These are phyloP conservation scores for Ephialtes manifestator DNA, from an alignment of 2,888 invertebrate genomes.

Conservation along the genomic window DNA sequence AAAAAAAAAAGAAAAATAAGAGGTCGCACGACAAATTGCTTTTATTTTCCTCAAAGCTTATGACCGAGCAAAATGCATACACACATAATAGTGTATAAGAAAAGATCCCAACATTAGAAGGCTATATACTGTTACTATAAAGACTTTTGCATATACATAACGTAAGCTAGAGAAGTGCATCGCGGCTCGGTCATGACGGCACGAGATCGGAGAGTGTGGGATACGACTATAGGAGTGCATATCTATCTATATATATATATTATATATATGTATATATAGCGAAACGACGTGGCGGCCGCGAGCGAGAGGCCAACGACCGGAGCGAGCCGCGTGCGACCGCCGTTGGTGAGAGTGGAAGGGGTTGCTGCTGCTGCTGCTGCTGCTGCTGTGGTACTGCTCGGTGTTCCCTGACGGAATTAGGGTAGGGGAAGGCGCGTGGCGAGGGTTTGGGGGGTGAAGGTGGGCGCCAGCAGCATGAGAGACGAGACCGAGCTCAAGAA, in stretches of 20 bases:
- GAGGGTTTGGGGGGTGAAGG: slow-evolving; percentile 63
- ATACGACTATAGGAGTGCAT: slow-evolving; percentile 68
- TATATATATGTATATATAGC: slow-evolving; percentile 50
- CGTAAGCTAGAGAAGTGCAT: slow-evolving; percentile 21
- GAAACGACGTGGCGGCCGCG: slow-evolving; percentile 65
- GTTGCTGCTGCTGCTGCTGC: slow-evolving; percentile 46
- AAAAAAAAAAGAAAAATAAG: too few relatives aligned
- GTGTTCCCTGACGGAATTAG: slow-evolving; percentile 30
- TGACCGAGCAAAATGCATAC: slow-evolving; percentile 51
- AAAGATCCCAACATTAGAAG: not conserved
- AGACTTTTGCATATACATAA: slow-evolving; percentile 13
- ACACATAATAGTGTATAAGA: slow-evolving; percentile 51
- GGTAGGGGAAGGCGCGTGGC: slow-evolving; percentile 74
- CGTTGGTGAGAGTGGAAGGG: slow-evolving; percentile 63
- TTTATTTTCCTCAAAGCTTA: slow-evolving; percentile 76
- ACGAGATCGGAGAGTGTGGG: slow-evolving; percentile 76
- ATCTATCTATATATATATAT: slow-evolving; percentile 23
- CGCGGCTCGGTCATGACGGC: slow-evolving; percentile 73
- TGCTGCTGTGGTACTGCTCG: slow-evolving; percentile 22
- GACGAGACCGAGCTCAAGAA: slow-evolving; percentile 31
- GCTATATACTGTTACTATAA: slow-evolving; percentile 28
- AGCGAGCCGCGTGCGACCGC: slow-evolving; percentile 82
- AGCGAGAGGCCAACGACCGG: slow-evolving; percentile 84
- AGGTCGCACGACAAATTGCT: slow-evolving; percentile 67
- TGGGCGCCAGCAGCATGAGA: slow-evolving; percentile 47